Evolutionary conservation across 2,797 vertebrate species (phyloP), one percentile per base, ranked within the genome.

Genomic region (Gallinago solitaria): DNA sequence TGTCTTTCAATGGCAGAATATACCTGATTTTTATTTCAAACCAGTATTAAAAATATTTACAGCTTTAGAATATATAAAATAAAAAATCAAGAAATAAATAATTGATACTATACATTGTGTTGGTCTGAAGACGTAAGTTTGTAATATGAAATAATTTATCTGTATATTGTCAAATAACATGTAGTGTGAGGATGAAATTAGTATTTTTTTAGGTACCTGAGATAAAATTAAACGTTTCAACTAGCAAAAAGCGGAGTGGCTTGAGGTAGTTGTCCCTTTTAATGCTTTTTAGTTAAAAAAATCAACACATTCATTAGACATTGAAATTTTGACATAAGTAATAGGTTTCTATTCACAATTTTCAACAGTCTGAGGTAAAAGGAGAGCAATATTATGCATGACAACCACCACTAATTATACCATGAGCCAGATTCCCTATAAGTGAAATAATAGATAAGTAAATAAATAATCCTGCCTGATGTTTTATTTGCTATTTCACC

Each of bases 311-410:
- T 53, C 9, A 61, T n/a, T 59, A 45, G 6, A 51, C 18, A 54
- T 5, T 13, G 18, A 59, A 57, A 78, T 60, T 54, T 80, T 75
- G 21, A 53, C 13, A 53, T 32, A 83, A 68, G 1, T 6, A 24
- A 27, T 11, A 23, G 5, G 15, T 47, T 71, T 50, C 21, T 32
- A 54, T 23, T 56, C 7, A 60, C 2, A 8, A 33, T 74, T 91
- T 30, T 63, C 19, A 73, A 41, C 11, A 59, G 39, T 27, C 3
- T 60, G 43, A 78, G 21, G 9, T 50, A 14, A 47, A 70, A 83
- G 8, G 4, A 73, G 6, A 45, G 3, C 0, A 3, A 30, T 27
- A 43, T 37, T 11, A 82, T 0, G 4, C 4, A 53, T 17, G 8
- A 24, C 5, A 8, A n/a, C 11, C 21, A 73, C n/a, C 30, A 65